Base-by-base conservation (phyloP, 2,888 invertebrate species). In the Spicauda simplicius region DNA sequence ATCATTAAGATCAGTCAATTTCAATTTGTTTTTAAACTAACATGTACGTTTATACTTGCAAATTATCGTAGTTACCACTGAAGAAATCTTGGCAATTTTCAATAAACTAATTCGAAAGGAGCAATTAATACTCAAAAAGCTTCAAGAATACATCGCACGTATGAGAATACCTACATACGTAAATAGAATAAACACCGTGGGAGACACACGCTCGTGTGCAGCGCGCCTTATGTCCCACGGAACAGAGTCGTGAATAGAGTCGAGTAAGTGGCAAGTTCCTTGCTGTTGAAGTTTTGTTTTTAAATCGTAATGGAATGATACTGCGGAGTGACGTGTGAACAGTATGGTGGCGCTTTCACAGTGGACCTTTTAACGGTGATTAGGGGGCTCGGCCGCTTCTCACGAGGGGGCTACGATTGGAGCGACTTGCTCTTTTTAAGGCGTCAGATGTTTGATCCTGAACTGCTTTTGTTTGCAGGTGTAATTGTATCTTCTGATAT, bases 321-420 rank as follows among this genome's bases (percentile, higher is more conserved):
- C 78, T 72, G 78, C 64, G 65, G 77, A 87, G 80, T 87, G 91
- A 91, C 90, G 88, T 91, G 91, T 88, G 91, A 91, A 91, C 88
- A 73, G 70, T 70, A 74, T 77, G 80, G 80, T 76, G 79, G 76
- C 74, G 71, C 83, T 85, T 90, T 91, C 90, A 90, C 90, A 90
- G 76, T 75, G 75, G 67, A 67, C n/a, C 67, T 66, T 62, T 80
- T 82, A 76, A 80, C 70, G 74, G 75, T 70, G 77, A 79, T 79
- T 76, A 78, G 74, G 70, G 72, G 69, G 63, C 59, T 64, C 70
- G 12, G 41, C 14, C 68, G 75, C 74, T 75, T n/a, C 77, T 77
- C 69, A 72, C 33, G 66, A 54, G 59, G 66, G 60, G 67, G 52
- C 33, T 65, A 54, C 19, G 55, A 25, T 48, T 56, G 61, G 50